Percentiles rank a stretch among this genome's conserved stretches.
These are phyloP conservation scores for Lepidocyrtinus sp. DNA, from an alignment of 2,888 invertebrate genomes.

Conservation along the genomic window DNA sequence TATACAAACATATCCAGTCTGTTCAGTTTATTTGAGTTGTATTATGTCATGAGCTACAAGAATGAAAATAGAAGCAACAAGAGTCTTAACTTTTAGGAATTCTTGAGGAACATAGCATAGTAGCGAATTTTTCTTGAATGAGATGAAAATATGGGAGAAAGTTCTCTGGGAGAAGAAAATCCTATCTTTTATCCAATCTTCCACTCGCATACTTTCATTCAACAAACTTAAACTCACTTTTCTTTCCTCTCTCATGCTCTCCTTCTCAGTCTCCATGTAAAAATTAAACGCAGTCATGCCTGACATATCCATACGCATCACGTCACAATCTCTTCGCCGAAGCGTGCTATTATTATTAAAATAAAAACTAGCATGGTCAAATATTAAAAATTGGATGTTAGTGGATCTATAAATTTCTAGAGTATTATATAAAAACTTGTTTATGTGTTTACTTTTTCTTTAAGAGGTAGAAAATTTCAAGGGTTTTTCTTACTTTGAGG, in stretches of 20 bases:
- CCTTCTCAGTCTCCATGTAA: neutral
- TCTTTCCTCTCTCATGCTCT: neutral
- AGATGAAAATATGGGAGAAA: constrained; percentile 12
- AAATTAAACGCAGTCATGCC: constrained; percentile 12
- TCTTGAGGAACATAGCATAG: constrained; percentile 6
- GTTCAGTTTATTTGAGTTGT: constrained; percentile 13
- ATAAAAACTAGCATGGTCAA: constrained; percentile 20
- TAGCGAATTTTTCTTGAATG: neutral
- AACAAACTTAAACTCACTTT: constrained; percentile 10
- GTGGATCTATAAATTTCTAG: too few relatives aligned
- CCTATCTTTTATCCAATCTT: constrained; percentile 23
- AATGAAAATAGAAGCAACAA: constrained; percentile 33
- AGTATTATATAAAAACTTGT: constrained; percentile 2
- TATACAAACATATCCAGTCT: too few relatives aligned
- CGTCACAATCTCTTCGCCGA: constrained; percentile 20
- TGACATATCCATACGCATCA: constrained; percentile 21
- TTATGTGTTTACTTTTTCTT: neutral
- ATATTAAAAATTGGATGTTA: constrained; percentile 1
- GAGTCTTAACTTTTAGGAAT: constrained; percentile 21
- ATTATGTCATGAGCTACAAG: constrained; percentile 15
- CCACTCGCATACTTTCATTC: constrained; percentile 11
- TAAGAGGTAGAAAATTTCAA: neutral
- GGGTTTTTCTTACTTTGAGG: constrained; percentile 10
- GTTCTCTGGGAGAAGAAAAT: neutral
- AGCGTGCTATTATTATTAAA: constrained; percentile 32